Conservation (phyloP, 2,797 vertebrate species). For the Alectoris magna region DNA sequence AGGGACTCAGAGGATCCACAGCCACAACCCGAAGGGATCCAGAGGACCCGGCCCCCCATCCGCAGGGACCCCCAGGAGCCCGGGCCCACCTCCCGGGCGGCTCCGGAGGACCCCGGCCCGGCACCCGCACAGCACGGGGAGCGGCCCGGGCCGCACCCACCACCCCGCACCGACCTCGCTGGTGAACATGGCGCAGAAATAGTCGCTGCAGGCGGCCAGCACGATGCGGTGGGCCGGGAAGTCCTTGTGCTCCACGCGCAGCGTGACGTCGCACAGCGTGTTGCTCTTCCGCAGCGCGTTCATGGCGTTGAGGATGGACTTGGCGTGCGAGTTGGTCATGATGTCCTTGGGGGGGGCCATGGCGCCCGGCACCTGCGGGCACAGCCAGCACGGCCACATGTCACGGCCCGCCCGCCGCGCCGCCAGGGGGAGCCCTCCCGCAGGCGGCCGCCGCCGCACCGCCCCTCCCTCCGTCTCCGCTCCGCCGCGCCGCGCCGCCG, state of each 20-base stretch:
- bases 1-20: no score
- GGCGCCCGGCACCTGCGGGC: conserved; percentile 73
- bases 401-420: conserved; percentile 37
- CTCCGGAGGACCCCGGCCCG: neutral
- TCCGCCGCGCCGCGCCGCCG: neutral
- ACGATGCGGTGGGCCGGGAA: conserved; percentile 98
- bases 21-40: no score
- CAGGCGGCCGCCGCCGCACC: neutral
- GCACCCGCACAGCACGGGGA: no score
- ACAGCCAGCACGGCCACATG: conserved; percentile 71
- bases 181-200: conserved; percentile 99
- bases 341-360: conserved; percentile 99
- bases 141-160: no score
- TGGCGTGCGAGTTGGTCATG: conserved; percentile 99
- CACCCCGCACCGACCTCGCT: conserved; percentile 88
- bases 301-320: conserved; percentile 98
- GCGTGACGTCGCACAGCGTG: conserved; percentile 96
- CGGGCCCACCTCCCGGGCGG: no score
- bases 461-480: neutral
- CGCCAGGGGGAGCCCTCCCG: conserved; percentile 27
- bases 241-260: conserved; percentile 93
- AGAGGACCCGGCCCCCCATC: neutral
- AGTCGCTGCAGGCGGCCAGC: conserved; percentile 97
- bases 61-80: neutral
- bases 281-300: conserved; percentile 96